Base-by-base conservation (phyloP, 2,797 vertebrate species). In the Acanthurus tractus region DNA sequence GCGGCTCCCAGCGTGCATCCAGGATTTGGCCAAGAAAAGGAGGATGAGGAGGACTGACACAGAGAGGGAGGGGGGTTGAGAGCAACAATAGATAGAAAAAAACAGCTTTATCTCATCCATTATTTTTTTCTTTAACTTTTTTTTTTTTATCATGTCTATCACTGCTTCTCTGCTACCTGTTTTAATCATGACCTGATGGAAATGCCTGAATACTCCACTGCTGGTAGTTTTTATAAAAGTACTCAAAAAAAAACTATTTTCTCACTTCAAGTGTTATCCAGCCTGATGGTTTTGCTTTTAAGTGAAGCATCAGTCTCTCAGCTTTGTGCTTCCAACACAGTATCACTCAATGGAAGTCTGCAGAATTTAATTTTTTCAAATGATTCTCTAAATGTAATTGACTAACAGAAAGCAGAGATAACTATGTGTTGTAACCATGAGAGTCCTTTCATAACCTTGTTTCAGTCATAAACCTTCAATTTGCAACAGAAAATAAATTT, bases 1-100 rank as follows among this genome's bases (percentile, higher is more conserved):
- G 59, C 48, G 55, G 82, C 83, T 94, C 91, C 79, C 92, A 88
- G 92, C 83, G 79, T 83, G 92, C 59, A 74, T 64, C 58, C 63
- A 59, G 70, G 81, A 61, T 84, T 72, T 65, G 83, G 84, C 88
- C 82, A 88, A 77, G 74, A 70, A 69, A 53, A 81, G 58, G 80
- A 48, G 70, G 70, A 69, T 67, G 83, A 86, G 62, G 63, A 48
- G 65, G 72, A 84, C 71, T 67, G 74, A 79, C 62, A 69, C 62
- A 69, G 67, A 81, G 50, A 20, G 17, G 52, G 40, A 25, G 58
- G 20, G 36, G 13, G 0, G 25, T 48, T 8, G 67, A 56, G 44
- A 61, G 42, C 22, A 55, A 61, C 36, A 56, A 53, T 11, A 29
- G 8, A 46, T 49, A 25, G 4, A 34, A 34, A 70, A 63, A 63